Evolutionary conservation across 2,888 invertebrate genomes (phyloP), one percentile per base, ranked within the genome.

Genomic region (Papilio gigon): DNA sequence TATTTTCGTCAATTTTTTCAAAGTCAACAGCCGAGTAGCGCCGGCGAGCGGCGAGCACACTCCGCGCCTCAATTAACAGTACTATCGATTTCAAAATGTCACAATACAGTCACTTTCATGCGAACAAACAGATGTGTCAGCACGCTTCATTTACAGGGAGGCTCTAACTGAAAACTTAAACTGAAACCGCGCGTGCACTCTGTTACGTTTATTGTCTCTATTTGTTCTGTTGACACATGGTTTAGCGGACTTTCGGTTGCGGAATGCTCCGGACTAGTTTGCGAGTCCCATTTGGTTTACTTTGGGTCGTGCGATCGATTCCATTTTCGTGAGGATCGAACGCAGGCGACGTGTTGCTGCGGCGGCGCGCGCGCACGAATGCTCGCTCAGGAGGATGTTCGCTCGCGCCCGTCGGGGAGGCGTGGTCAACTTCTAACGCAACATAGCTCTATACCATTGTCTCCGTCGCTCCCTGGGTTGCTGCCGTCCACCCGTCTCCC

Each of bases 361-460:
- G 75, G 77, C 88, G 87, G 89, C 90, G 91, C 89, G 84, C 86
- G 90, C 91, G 91, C 90, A 89, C 90, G 88, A 92, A 91, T 92
- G 90, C 85, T 80, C 80, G 74, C 83, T 86, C 86, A 90, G 91
- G 91, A 85, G 90, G 90, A 84, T 80, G 86, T 85, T 78, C 82
- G 81, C 83, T 81, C 82, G 81, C 82, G 83, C 80, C 81, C 84
- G 81, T 78, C 75, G 76, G 76, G 80, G 76, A 83, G 91, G 91
- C 90, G 91, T 86, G 90, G 90, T 83, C 77, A 84, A 77, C 80
- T 83, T 90, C 90, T 91, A 91, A 90, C 91, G 90, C 86, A 90
- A 88, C 89, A 78, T 88, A 87, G 87, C 87, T 85, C 82, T 78
- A 73, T 85, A 74, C 67, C 74, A 75, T 83, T 78, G 74, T 88